These are phyloP conservation scores for Frankliniella intonsa DNA, from an alignment of 2,888 invertebrate species.

Conservation along the genomic window DNA sequence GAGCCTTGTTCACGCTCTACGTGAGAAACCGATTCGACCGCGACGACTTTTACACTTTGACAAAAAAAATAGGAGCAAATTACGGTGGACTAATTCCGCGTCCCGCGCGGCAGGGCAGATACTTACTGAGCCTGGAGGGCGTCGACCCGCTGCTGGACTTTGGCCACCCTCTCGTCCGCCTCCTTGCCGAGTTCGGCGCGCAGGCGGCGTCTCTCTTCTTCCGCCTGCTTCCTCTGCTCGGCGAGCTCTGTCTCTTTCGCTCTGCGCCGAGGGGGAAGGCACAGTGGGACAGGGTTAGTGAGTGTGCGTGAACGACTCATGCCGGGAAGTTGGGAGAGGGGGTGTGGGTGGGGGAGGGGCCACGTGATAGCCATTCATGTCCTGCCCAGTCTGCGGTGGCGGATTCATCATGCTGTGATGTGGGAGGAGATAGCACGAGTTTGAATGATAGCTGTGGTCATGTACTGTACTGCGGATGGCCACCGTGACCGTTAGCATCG, in stretches of 20 bases:
- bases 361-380: neutral
- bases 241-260: conserved; percentile 19
- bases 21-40: too few relatives aligned
- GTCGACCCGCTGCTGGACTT: conserved; percentile 5
- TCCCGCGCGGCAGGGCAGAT: neutral
- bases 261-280: neutral
- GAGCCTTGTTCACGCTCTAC: too few relatives aligned
- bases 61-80: too few relatives aligned
- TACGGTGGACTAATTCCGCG: neutral
- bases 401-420: neutral
- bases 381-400: neutral
- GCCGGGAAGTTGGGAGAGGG: neutral
- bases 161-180: conserved; percentile 5
- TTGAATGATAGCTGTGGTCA: too few relatives aligned
- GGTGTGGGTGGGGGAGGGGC: neutral
- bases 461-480: too few relatives aligned
- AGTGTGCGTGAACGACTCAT: neutral
- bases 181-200: neutral
- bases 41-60: too few relatives aligned
- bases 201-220: neutral
- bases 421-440: too few relatives aligned
- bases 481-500: too few relatives aligned
- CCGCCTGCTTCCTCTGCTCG: neutral
- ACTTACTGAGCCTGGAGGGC: neutral
- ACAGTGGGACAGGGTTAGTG: neutral